Evolutionary conservation across 2,797 vertebrate genomes (phyloP), one percentile per base, ranked within the genome.

Genomic region (Distichodus sexfasciatus): DNA sequence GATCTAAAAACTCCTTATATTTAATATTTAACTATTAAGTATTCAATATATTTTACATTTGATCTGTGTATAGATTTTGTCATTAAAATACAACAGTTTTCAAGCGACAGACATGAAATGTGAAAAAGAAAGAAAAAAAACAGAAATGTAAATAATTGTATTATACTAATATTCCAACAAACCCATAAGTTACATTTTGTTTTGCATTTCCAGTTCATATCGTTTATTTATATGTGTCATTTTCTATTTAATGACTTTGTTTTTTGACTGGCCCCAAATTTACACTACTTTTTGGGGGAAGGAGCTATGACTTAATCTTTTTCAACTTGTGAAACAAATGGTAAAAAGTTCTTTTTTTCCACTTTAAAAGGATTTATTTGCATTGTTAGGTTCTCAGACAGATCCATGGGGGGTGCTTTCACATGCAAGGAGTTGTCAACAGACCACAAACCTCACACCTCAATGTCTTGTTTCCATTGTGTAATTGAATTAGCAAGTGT

Each of bases 401-500:
- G 43, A 66, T 7, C 21, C 35, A 21, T 46, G 17, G 11, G 23
- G 51, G 23, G 51, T 63, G 54, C 41, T 71, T 40, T 41, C 38
- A 71, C 71, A 67, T 74, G 57, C 50, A 51, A 33, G 41, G 40
- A 47, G 40, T n/a, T 62, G 36, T 44, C n/a, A 31, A 26, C 10
- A 15, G 47, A 36, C 19, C 14, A 51, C 11, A 43, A 17, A 47
- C 29, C 57, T 69, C 31, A 15, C 64, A 74, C 57, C 23, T 62
- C 47, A 50, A 43, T 46, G 33, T 35, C 59, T 36, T 26, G 3
- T 6, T 24, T n/a, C n/a, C 26, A 41, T 40, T 48, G 24, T 40
- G 48, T 17, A 28, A 41, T 31, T 62, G 19, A 69, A 47, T 73
- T 73, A 55, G 48, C 66, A 73, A 62, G 69, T 66, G 66, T 66